phyloP scores from a whole-genome alignment of 1,140 invertebrate species.

The Drosophila hydei region DNA sequence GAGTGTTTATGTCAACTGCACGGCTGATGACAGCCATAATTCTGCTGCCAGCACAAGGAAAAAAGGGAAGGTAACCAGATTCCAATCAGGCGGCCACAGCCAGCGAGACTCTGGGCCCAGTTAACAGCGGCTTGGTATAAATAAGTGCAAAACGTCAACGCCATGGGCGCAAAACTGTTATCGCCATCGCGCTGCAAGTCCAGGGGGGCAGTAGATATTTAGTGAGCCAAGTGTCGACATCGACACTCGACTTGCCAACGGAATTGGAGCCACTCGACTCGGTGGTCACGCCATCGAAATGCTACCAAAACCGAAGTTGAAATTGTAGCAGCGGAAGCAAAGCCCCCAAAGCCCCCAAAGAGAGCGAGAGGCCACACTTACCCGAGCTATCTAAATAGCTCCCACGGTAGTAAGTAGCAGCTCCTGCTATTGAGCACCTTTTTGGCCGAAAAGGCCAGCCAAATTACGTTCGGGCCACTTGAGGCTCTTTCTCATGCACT shows the following conservation, averaged over 20 bases:
- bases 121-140: slow-evolving; percentile 49
- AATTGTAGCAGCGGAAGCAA: slow-evolving; percentile 77
- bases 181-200: slow-evolving; percentile 60
- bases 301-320: slow-evolving; percentile 45
- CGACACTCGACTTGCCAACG: slow-evolving; percentile 43
- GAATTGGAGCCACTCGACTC: slow-evolving; percentile 47
- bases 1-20: slow-evolving; percentile 80
- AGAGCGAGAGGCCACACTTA: slow-evolving; percentile 11
- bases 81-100: slow-evolving; percentile 28
- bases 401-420: slow-evolving; percentile 69
- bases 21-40: slow-evolving; percentile 77
- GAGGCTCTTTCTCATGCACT: slow-evolving; percentile 52
- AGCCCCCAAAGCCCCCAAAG: slow-evolving; percentile 9
- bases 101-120: slow-evolving; percentile 36
- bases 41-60: slow-evolving; percentile 40
- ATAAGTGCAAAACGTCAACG: slow-evolving; percentile 79
- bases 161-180: slow-evolving; percentile 79
- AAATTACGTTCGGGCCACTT: slow-evolving; percentile 61
- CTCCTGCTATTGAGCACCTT: slow-evolving; percentile 62
- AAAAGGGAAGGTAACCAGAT: slow-evolving; percentile 21
- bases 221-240: slow-evolving; percentile 44
- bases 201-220: slow-evolving; percentile 37
- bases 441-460: slow-evolving; percentile 67
- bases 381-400: slow-evolving; percentile 50
- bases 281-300: slow-evolving; percentile 71